Base-by-base conservation (phyloP, 2,888 invertebrate species). In the Eremobia ochroleuca region DNA sequence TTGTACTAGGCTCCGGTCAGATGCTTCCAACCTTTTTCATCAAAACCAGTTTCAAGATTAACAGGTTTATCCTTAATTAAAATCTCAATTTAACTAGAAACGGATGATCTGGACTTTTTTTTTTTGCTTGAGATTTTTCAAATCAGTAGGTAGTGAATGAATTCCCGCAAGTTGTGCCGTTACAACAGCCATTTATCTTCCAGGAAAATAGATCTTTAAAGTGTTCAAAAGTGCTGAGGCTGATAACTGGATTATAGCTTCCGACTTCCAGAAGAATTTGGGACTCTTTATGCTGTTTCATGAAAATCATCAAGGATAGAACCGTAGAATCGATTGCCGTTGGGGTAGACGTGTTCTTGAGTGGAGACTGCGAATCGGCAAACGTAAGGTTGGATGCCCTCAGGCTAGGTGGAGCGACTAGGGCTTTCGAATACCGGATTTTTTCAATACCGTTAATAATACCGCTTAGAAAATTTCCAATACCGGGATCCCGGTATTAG, bases 11-110 rank as follows among this genome's bases (percentile, higher is more conserved):
- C 25, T 40, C 15, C n/a, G 15, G 5, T 5, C 11, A n/a, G 21
- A n/a, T 25, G 25, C 37, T 55, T 37, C 28, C 43, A 25, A 28
- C 2, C 13, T 55, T 62, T 62, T 37, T 34, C 43, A 37, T 52
- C 9, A 52, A 77, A 21, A 43, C 43, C 28, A 11, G 31, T 73
- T 73, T 81, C 9, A 43, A 43, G 25, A 40, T 13, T 21, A 79
- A 64, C 49, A 34, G 8, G 31, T 59, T 59, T 72, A 13, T 15
- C 43, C 43, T 72, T 21, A 34, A 25, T 59, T 43, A 34, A 49
- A 61, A 59, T 58, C n/a, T 61, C 5, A 40, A 3, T 11, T 80
- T 18, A 59, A 52, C 11, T 11, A 18, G 31, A 58, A 67, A n/a
- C 31, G 3, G 18, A 58, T 2, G 25, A n/a, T 18, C 5, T 34